Conservation (phyloP, 2,888 invertebrate species). For the Trisateles emortualis region DNA sequence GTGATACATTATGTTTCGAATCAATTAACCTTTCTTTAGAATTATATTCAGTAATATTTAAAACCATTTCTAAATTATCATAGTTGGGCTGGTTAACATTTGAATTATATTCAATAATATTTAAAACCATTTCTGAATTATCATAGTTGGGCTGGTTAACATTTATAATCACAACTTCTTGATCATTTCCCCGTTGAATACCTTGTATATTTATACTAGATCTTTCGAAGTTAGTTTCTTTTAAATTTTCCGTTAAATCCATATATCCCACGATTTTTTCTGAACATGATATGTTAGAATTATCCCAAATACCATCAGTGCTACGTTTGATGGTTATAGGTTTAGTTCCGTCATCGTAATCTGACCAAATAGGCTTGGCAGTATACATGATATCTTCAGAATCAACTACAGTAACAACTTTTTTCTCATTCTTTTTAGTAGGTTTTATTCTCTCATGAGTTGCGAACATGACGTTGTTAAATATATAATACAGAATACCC, state of each 20-base stretch:
- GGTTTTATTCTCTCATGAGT: constrained; percentile 51
- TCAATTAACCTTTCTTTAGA: too few relatives aligned
- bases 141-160: constrained; percentile 4
- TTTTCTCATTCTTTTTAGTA: constrained; percentile 52
- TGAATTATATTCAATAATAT: not conserved
- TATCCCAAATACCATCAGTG: not conserved
- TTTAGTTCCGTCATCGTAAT: constrained; percentile 11
- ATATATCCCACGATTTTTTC: not conserved
- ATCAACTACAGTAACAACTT: constrained; percentile 74
- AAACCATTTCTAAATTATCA: too few relatives aligned
- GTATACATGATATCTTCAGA: constrained; percentile 76
- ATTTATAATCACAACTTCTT: not conserved
- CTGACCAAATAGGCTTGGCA: constrained; percentile 57
- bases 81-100: too few relatives aligned
- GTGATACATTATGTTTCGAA: too few relatives aligned
- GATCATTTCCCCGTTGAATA: not conserved
- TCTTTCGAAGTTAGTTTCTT: constrained; percentile 2
- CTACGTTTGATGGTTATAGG: not conserved
- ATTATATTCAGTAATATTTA: too few relatives aligned
- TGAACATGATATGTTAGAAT: not conserved
- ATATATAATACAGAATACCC: constrained; percentile 73
- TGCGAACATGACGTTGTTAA: constrained; percentile 62
- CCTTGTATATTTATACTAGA: not conserved
- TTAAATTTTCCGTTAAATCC: not conserved
- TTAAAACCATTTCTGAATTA: not conserved